These are phyloP conservation scores for Lathamus discolor DNA, from an alignment of 2,113 vertebrate genomes.

Conservation along the genomic window DNA sequence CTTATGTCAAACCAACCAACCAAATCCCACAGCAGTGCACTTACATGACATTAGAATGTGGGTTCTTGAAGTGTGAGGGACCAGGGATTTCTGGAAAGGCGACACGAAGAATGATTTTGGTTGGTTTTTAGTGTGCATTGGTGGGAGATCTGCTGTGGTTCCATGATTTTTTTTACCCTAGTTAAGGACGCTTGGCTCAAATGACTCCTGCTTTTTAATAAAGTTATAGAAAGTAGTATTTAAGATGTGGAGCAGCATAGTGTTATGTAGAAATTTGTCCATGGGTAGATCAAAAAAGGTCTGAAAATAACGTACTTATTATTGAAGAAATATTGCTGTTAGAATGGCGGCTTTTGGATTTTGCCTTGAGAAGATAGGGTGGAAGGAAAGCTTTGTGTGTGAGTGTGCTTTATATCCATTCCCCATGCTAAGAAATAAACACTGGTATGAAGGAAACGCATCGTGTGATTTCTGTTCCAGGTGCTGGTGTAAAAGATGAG, in stretches of 20 bases:
- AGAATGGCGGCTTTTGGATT: background rate
- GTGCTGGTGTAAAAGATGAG: conserved; percentile 76
- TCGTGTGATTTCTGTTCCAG: background rate
- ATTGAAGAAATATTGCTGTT: background rate
- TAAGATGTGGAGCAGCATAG: no score
- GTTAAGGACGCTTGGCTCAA: background rate
- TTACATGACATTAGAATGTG: background rate
- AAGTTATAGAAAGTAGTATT: background rate
- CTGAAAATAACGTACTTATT: background rate
- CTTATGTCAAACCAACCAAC: background rate
- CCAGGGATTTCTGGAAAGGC: background rate
- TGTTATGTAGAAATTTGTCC: background rate
- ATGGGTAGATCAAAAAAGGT: background rate
- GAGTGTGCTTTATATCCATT: background rate
- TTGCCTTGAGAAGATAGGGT: background rate
- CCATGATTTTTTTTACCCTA: background rate
- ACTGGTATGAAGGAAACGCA: background rate
- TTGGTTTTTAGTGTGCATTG: background rate
- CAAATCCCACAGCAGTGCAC: background rate
- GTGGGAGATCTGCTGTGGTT: background rate
- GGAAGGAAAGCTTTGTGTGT: background rate
- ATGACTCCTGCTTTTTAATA: background rate
- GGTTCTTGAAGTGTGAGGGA: background rate
- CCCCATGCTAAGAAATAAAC: background rate
- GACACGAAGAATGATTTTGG: background rate